Base-by-base conservation (phyloP, 2,113 vertebrate species). In the Labeo catla region DNA sequence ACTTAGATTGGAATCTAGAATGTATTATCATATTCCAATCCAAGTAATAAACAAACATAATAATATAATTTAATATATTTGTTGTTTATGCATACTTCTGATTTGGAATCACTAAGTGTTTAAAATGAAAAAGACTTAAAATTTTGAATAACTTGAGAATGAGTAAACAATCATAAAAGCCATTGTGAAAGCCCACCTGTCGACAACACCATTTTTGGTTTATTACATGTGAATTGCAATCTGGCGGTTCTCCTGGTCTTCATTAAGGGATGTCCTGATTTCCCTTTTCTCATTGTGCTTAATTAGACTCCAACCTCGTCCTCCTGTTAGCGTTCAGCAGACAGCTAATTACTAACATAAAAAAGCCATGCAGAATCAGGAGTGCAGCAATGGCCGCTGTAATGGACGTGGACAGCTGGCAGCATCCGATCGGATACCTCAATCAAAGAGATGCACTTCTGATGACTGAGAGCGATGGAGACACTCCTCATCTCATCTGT, bases 221-320 rank as follows among this genome's bases (percentile, higher is more conserved):
- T 45, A 65, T 63, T 10, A 28, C 79, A 16, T 23, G 59, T 2
- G 8, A 49, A 65, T 34, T 19, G n/a, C n/a, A 66, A 63, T 81
- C 13, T 34, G 59, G 79, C 79, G 11, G 76, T 59, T 84, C 86
- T 84, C 82, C 65, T 80, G 83, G 12, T 88, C 83, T 85, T 84
- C 84, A 80, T 88, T 81, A 84, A 80, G 81, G 72, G 43, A 78
- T 65, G 43, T 47, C 21, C 88, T 34, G 45, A 79, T 86, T 86
- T 86, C 85, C 76, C 79, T 81, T 73, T 63, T 81, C 76, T 70
- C 77, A 86, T 81, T 63, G 82, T 61, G 47, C 80, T 81, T 70
- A 84, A 86, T 89, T 86, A 89, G 57, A 84, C 81, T 12, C 66
- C 79, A 72, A 77, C 49, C 68, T 86, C 66, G 28, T 81, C 76